Evolutionary conservation across 2,797 vertebrate genomes (phyloP).

Genomic region (Siniperca undulata): DNA sequence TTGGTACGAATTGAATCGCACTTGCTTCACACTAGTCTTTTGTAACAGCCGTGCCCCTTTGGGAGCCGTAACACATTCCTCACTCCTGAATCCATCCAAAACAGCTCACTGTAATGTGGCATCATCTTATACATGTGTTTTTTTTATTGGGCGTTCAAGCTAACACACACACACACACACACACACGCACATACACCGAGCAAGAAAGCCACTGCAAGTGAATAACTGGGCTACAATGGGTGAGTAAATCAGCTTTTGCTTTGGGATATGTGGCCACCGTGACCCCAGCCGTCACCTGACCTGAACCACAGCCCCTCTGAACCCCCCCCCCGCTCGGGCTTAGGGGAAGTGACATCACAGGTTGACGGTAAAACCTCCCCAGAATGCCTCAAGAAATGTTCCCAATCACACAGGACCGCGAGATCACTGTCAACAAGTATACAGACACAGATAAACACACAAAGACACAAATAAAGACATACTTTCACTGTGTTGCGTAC

Average conservation of each 20-base stretch:
- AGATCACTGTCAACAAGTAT: conserved; percentile 51
- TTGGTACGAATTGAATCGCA: conserved; percentile 51
- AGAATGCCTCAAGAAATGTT: conserved; percentile 30
- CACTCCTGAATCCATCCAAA: conserved; percentile 47
- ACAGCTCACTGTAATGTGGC: conserved; percentile 30
- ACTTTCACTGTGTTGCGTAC: conserved; percentile 75
- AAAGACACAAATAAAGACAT: conserved; percentile 67
- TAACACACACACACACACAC: conserved; percentile 40
- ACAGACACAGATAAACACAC: conserved; percentile 51
- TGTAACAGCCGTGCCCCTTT: conserved; percentile 47
- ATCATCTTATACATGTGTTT: conserved; percentile 41
- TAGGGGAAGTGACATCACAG: conserved; percentile 69
- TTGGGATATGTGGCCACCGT: conserved; percentile 19
- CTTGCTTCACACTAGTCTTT: conserved; percentile 44
- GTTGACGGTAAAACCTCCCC: conserved; percentile 42
- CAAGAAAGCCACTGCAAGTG: conserved; percentile 18
- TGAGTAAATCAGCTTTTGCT: conserved; percentile 48
- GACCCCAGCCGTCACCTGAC: conserved; percentile 42
- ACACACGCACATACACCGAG: conserved; percentile 16
- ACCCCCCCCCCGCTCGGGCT: neutral
- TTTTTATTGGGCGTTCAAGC: conserved; percentile 22
- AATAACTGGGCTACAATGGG: conserved; percentile 33
- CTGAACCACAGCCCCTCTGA: conserved; percentile 20
- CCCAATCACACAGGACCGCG: conserved; percentile 28
- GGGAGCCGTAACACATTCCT: conserved; percentile 59